Evolutionary conservation across 2,888 invertebrate genomes (phyloP), one percentile per base, ranked within the genome.

Genomic region (Baccha elongata): DNA sequence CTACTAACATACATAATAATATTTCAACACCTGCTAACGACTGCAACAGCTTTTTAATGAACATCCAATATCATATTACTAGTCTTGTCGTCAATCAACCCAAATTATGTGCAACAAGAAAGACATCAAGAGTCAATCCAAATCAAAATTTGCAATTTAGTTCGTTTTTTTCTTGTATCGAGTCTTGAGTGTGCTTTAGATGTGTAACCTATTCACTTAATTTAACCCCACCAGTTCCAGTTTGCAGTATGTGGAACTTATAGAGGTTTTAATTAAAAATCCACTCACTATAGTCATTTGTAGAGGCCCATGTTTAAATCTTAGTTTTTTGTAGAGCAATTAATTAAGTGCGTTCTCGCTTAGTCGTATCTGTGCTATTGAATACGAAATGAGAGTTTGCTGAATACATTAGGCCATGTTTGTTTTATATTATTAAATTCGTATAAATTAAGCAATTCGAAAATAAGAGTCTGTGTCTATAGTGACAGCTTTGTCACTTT

Each of bases 251-350:
- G 53, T 65, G 52, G n/a, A 62, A 79, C 62, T 80, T 62, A 23
- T 23, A 8, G 29, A 42, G 32, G 15, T 60, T 73, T 60, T 80
- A 80, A 80, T 80, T 80, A 80, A 64, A 74, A 74, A 68, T 50
- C 48, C 68, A 74, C 74, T 64, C 62, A 74, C 74, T 64, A 55
- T 64, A 46, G 79, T 48, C 62, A 64, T 68, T 74, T 50, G 55
- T 76, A 50, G 65, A 13, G 17, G 26, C 32, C 64, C 62, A 68
- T 74, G 79, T 46, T 53, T 42, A 64, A 64, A 80, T 48, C 55
- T 80, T 68, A 74, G 68, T 69, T n/a, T 80, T 80, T 80, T 80
- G 80, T 69, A 48, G 74, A 74, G 74, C 74, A 74, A 74, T 80
- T 80, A 80, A 80, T 80, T 80, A 80, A 73, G 74, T 69, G 64